These are phyloP conservation scores for Centruroides vittatus DNA, from an alignment of 1,140 invertebrate genomes.

Conservation along the genomic window DNA sequence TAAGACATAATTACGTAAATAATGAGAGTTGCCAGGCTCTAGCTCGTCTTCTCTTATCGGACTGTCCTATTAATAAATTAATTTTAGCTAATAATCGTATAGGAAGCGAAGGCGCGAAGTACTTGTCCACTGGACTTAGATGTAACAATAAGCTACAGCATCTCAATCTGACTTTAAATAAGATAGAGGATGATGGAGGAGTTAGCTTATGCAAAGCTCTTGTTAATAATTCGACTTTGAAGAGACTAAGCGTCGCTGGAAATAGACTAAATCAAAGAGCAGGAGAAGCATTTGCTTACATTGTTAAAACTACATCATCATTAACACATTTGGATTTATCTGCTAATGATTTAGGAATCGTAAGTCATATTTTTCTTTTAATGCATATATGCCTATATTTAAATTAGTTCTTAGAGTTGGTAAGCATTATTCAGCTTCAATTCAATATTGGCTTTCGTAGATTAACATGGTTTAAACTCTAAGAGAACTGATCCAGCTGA, in stretches of 20 bases:
- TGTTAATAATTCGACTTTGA: neutral
- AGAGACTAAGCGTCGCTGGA: neutral
- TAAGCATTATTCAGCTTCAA: no score
- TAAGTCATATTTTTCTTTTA: neutral
- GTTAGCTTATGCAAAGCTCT: neutral
- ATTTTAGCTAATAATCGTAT: constrained; percentile 1
- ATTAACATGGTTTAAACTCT: neutral
- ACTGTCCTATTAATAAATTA: neutral
- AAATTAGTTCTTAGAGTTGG: no score
- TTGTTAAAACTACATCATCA: neutral
- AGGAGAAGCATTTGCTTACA: neutral
- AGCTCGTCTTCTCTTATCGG: neutral
- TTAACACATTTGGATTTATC: neutral
- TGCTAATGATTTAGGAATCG: constrained; percentile 1
- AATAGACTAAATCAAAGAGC: neutral
- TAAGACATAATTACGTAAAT: neutral
- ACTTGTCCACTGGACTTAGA: neutral
- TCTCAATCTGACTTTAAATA: neutral
- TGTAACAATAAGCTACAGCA: neutral
- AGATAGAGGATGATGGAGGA: constrained; percentile 1
- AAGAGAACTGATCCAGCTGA: no score
- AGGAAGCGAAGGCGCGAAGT: neutral
- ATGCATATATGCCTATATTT: no score
- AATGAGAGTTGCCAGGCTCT: constrained; percentile 1
- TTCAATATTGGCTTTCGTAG: no score